Percentiles rank a stretch among this genome's conserved stretches.
These are phyloP conservation scores for Steinernema feltiae DNA, from an alignment of 1,140 invertebrate species.

Conservation along the genomic window DNA sequence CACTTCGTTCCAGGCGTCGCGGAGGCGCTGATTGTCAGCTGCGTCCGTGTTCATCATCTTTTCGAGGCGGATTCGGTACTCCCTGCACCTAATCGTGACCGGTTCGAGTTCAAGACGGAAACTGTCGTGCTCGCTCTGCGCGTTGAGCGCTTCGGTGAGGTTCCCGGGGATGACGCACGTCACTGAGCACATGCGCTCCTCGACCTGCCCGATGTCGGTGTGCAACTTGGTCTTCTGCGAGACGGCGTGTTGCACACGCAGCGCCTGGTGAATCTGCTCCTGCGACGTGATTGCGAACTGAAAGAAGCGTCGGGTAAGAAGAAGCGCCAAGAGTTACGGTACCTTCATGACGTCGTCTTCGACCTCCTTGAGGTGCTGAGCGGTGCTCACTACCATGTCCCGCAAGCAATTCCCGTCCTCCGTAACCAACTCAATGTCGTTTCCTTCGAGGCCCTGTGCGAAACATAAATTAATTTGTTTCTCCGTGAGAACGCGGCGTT, in stretches of 20 bases:
- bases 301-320: background rate
- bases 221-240: background rate
- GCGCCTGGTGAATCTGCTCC: background rate
- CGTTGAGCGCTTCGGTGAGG: background rate
- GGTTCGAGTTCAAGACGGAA: background rate
- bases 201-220: background rate
- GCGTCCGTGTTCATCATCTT: background rate
- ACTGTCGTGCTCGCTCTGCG: slow-evolving; percentile 3
- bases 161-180: background rate
- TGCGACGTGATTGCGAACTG: background rate
- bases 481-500: too few species aligned
- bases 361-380: background rate
- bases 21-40: background rate
- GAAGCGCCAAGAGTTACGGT: background rate
- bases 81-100: background rate
- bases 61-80: background rate
- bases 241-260: background rate
- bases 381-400: background rate
- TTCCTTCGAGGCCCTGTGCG: background rate
- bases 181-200: background rate
- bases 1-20: background rate
- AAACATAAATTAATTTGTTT: background rate
- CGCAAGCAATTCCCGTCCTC: background rate
- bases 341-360: slow-evolving; percentile 9
- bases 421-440: background rate